These are phyloP conservation scores for Leucophenga montana DNA, from an alignment of 2,888 invertebrate genomes.

Conservation along the genomic window DNA sequence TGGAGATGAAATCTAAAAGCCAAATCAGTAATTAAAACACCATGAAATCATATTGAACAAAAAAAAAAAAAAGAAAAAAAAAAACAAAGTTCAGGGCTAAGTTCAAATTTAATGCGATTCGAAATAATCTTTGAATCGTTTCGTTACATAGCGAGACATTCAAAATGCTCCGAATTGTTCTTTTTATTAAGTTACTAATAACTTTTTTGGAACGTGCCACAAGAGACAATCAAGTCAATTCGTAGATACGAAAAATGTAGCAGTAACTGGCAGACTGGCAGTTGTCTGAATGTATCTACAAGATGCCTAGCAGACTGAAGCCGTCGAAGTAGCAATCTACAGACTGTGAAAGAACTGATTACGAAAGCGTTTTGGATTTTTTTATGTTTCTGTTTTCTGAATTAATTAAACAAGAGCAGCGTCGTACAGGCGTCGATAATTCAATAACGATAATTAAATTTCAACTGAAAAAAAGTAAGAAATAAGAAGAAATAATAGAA, in stretches of 20 bases:
- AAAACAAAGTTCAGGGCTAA: conserved; percentile 4
- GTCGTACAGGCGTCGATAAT: conserved; percentile 12
- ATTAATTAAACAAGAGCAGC: neutral
- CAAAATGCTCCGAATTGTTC: neutral
- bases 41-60: neutral
- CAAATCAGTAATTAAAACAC: conserved; percentile 5
- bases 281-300: no score
- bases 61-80: neutral
- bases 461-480: neutral
- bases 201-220: conserved; percentile 1
- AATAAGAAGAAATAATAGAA: no score
- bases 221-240: neutral
- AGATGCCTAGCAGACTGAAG: neutral
- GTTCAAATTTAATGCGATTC: no score
- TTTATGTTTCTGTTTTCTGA: neutral
- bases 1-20: neutral
- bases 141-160: neutral
- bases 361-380: neutral
- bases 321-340: neutral
- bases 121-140: no score
- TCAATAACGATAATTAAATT: conserved; percentile 8
- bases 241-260: no score
- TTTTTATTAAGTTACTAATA: no score
- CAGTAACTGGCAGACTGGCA: neutral
- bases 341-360: neutral